phyloP scores from a whole-genome alignment of 2,888 invertebrate species.

The Carabus problematicus region DNA sequence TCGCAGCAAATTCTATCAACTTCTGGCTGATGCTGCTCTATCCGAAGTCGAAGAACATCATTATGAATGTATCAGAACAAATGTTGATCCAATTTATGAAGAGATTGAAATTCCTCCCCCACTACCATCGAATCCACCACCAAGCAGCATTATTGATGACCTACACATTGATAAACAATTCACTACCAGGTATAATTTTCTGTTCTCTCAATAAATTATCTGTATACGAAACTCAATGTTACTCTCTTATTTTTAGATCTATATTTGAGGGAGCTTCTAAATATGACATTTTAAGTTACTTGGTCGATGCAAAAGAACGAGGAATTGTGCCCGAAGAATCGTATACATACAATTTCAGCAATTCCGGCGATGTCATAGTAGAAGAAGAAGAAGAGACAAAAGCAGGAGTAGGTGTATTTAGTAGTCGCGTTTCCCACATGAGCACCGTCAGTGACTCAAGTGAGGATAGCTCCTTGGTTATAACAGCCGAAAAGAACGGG shows the following conservation, averaged over 20 bases:
- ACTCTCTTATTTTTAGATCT: slow-evolving; percentile 57
- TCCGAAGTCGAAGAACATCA: slow-evolving; percentile 76
- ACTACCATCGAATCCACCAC: slow-evolving; percentile 79
- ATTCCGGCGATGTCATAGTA: slow-evolving; percentile 58
- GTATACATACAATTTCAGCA: slow-evolving; percentile 70
- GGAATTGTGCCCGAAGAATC: slow-evolving; percentile 74
- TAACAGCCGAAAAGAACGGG: slow-evolving; percentile 64
- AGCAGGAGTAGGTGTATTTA: slow-evolving; percentile 68
- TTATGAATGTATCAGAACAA: slow-evolving; percentile 74
- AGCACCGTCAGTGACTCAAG: slow-evolving; percentile 86
- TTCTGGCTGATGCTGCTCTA: slow-evolving; percentile 73
- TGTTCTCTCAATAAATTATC: background rate
- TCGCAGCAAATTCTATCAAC: slow-evolving; percentile 76
- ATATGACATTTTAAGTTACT: slow-evolving; percentile 87
- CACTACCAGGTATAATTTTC: slow-evolving; percentile 61
- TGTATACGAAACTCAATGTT: background rate
- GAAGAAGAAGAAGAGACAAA: slow-evolving; percentile 61
- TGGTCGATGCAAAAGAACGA: slow-evolving; percentile 85
- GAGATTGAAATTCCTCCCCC: slow-evolving; percentile 83
- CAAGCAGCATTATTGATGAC: slow-evolving; percentile 68
- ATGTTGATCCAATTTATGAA: slow-evolving; percentile 79
- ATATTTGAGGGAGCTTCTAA: slow-evolving; percentile 85
- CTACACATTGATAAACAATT: slow-evolving; percentile 75
- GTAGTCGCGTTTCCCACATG: slow-evolving; percentile 76
- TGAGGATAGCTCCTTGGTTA: slow-evolving; percentile 78